Base-by-base conservation (phyloP, 2,113 vertebrate genomes). In the Cephalopterus ornatus region DNA sequence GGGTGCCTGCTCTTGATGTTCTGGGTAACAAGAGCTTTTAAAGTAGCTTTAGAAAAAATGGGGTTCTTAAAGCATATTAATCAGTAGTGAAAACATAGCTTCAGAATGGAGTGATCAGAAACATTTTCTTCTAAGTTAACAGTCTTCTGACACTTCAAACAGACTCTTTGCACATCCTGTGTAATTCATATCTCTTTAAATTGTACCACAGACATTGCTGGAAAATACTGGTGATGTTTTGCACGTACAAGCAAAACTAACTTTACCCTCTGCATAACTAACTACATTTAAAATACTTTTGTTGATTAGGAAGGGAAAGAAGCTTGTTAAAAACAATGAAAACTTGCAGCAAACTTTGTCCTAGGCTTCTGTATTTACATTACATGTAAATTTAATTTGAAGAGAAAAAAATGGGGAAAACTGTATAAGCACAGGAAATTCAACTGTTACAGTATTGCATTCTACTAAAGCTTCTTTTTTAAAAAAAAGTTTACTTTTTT, bases 181-280 rank as follows among this genome's bases (percentile, higher is more conserved):
- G 10, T 22, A 24, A 46, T 63, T 92, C 1, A 1, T 20, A 6
- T 19, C 3, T 47, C 8, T 77, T 67, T 63, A 47, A 68, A 14
- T 27, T 37, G 21, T 66, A 6, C 33, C 10, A 7, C 1, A 1
- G 50, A 14, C 0, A 0, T 50, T 26, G 14, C 21, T 84, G 73
- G 26, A 49, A 86, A 65, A 42, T 42, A 14, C 27, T 75, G 32
- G 12, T 35, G 22, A 26, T 22, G 6, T 66, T 74, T 82, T 67
- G 39, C 14, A 3, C 12, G 9, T 74, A 27, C 12, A 46, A 50
- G 28, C 68, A 80, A 84, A 89, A 44, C 21, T 47, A 26, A 26
- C 32, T 80, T 72, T 46, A 55, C 5, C 4, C 5, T 65, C 27
- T 63, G 32, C 5, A 12, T 50, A 50, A 24, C 14, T 47, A 70